A percentile compares a stretch with the other conserved stretches of the same genome.
These are phyloP conservation scores for Sebastes schlegelii DNA, from an alignment of 2,113 vertebrate genomes.

Conservation along the genomic window DNA sequence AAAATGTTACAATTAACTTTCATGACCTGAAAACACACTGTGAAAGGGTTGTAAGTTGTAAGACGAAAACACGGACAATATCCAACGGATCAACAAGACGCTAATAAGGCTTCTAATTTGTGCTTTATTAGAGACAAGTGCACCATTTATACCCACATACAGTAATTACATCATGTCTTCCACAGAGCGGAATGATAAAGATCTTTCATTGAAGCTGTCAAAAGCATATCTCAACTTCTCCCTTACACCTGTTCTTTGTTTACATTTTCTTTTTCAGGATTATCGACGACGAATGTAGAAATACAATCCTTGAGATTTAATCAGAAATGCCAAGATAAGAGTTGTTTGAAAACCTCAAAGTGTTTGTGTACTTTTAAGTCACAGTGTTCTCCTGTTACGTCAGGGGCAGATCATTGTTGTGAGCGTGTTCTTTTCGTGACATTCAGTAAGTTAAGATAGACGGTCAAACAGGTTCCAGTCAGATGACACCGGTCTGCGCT, in stretches of 20 bases:
- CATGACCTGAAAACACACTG: too few species aligned
- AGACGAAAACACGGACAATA: too few species aligned
- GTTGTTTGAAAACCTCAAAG: neutral
- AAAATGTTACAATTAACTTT: too few species aligned
- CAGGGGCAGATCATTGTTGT: neutral
- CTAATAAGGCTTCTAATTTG: too few species aligned
- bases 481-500: neutral
- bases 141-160: neutral
- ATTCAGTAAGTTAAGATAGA: neutral
- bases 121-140: neutral
- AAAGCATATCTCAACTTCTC: neutral
- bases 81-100: too few species aligned
- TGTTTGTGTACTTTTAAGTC: neutral
- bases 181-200: neutral
- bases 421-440: neutral
- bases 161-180: neutral
- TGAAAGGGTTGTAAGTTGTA: too few species aligned
- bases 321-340: neutral
- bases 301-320: neutral
- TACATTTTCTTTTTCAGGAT: neutral
- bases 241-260: neutral
- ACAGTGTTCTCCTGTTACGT: neutral
- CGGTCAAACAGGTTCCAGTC: constrained; percentile 32
- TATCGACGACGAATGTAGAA: neutral
- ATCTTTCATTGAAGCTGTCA: neutral